Percentiles rank a stretch among this genome's conserved stretches.
phyloP scores from a whole-genome alignment of 1,140 invertebrate genomes.

The Xylocopa sonorina region DNA sequence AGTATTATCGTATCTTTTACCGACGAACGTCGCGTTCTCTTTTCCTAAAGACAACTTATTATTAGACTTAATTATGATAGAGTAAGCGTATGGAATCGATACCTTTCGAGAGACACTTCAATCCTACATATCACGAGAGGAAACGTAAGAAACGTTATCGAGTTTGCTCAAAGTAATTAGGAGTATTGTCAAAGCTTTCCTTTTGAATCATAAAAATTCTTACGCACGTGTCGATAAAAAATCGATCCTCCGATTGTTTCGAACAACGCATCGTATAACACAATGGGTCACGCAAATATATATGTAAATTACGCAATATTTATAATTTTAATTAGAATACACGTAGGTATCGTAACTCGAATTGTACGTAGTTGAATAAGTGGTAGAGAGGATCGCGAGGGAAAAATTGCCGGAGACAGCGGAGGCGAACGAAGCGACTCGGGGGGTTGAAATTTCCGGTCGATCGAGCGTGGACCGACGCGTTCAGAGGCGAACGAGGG shows the following conservation, averaged over 20 bases:
- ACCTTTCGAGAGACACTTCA: constrained; percentile 6
- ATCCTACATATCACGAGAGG: constrained; percentile 9
- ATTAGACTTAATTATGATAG: not conserved
- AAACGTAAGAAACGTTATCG: not conserved
- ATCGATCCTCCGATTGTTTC: too few relatives aligned
- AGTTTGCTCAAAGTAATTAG: constrained; percentile 5
- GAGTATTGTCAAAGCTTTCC: not conserved
- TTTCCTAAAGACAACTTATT: not conserved
- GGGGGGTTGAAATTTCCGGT: not conserved
- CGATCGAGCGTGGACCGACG: constrained; percentile 4
- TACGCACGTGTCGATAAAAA: too few relatives aligned
- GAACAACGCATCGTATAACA: too few relatives aligned
- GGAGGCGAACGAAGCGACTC: not conserved
- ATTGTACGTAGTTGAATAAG: too few relatives aligned
- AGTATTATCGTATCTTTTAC: constrained; percentile 8
- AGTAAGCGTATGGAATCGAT: not conserved
- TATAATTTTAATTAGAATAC: too few relatives aligned
- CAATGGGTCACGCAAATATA: too few relatives aligned
- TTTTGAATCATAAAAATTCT: too few relatives aligned
- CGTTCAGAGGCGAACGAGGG: not conserved
- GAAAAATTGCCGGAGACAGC: not conserved
- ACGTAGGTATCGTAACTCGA: too few relatives aligned
- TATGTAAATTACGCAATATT: too few relatives aligned
- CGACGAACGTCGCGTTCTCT: not conserved
- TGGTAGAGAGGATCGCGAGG: too few relatives aligned